Conservation (phyloP, 2,888 invertebrate species). For the Lacanobia oleracea region DNA sequence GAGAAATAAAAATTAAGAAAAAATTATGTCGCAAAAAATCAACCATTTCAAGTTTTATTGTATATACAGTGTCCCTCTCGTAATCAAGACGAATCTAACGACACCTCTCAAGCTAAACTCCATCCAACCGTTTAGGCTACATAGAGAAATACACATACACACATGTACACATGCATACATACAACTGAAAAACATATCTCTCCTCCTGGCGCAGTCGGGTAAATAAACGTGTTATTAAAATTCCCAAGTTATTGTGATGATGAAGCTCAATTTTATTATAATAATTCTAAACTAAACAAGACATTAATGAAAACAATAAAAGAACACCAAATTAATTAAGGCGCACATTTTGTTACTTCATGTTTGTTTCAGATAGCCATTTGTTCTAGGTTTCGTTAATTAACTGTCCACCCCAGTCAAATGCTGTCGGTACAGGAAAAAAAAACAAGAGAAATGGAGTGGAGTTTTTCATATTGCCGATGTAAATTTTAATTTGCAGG, state of each 20-base stretch:
- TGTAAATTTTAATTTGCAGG: conserved; percentile 90
- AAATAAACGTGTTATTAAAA: neutral
- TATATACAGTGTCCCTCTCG: too few species aligned
- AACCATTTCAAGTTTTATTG: too few species aligned
- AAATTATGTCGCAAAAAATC: too few species aligned
- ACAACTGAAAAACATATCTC: too few species aligned
- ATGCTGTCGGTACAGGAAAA: conserved; percentile 81
- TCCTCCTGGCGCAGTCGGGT: neutral
- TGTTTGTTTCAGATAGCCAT: conserved; percentile 79
- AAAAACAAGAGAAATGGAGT: conserved; percentile 83
- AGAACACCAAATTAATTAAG: conserved; percentile 66
- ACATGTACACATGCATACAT: too few species aligned
- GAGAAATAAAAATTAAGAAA: too few species aligned
- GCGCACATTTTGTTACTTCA: conserved; percentile 70
- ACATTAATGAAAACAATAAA: conserved; percentile 49
- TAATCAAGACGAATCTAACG: too few species aligned
- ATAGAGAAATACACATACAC: too few species aligned
- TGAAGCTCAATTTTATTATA: conserved; percentile 16
- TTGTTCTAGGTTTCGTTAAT: conserved; percentile 87
- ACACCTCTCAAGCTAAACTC: too few species aligned
- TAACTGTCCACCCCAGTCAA: conserved; percentile 87
- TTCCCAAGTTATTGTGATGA: neutral
- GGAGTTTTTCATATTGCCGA: conserved; percentile 89
- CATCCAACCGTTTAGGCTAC: too few species aligned
- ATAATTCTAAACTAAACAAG: conserved; percentile 38